Evolutionary conservation across 2,888 invertebrate genomes (phyloP), one percentile per base, ranked within the genome.

Genomic region (Hemaris fuciformis): DNA sequence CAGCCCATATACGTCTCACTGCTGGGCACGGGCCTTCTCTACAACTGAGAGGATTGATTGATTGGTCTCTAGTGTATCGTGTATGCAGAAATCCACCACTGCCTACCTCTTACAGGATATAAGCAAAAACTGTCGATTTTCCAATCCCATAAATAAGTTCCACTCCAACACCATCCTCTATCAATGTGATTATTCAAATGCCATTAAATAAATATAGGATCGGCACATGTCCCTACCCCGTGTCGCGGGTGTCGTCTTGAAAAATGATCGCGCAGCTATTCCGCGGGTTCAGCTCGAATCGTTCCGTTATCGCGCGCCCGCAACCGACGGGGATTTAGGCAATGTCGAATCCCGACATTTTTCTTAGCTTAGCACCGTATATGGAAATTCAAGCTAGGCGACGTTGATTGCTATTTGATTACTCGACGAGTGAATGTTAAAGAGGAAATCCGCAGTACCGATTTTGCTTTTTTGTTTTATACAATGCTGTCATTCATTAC

Each of bases 321-420:
- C 53, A 53, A 53, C 27, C 53, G n/a, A 31, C 22, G 53, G 18
- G 53, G 31, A 31, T 53, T 53, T 53, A 18, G 31, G 18, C 31
- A 53, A 53, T 53, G 53, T 53, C 43, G 53, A 53, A 53, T 18
- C 27, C 27, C 53, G 10, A 20, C 53, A 53, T 53, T 53, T 53
- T 53, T 53, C 53, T 53, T 53, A 53, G 53, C 53, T 53, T 53
- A 53, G 31, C 53, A 53, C 18, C 53, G 10, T 53, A 31, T 53
- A 53, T 31, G 53, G 53, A 31, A 38, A 53, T 53, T 53, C 31
- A 53, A 53, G 53, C 53, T 53, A 53, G 53, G 53, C 27, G 8
- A 31, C 10, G 53, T 53, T 53, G 53, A 53, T 53, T 53, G 53
- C 53, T 53, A 53, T 53, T 53, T 53, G 53, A 53, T 53, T 53